Evolutionary conservation across 2,113 vertebrate genomes (phyloP).

Genomic region (Anguilla japonica): DNA sequence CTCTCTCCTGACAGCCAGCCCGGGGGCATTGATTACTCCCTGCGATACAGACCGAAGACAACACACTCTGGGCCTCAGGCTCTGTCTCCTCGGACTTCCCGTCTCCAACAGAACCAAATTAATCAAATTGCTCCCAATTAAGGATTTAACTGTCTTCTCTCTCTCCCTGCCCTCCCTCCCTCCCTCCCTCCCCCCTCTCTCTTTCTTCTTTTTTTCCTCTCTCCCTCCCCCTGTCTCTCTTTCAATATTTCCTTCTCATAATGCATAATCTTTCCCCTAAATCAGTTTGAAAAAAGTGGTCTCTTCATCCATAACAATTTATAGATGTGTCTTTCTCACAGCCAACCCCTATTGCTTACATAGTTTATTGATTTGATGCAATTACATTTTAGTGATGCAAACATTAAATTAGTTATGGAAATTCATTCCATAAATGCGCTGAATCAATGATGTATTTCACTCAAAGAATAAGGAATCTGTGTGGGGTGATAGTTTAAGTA

Average conservation of each 20-base stretch:
- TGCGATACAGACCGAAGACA: constrained; percentile 69
- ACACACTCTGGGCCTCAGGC: constrained; percentile 61
- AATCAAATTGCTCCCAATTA: constrained; percentile 73
- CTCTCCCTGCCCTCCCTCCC: neutral
- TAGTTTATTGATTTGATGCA: neutral
- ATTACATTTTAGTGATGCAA: neutral
- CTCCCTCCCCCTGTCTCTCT: constrained; percentile 29
- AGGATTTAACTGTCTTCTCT: constrained; percentile 61
- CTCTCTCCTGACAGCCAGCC: constrained; percentile 67
- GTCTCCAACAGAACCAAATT: constrained; percentile 67
- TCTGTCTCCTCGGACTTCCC: constrained; percentile 59
- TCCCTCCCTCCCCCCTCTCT: constrained; percentile 20
- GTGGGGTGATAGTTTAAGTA: neutral
- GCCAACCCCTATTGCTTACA: neutral
- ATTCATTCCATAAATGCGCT: neutral
- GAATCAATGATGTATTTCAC: neutral
- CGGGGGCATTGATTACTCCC: constrained; percentile 68
- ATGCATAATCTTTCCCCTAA: constrained; percentile 36
- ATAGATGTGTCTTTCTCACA: neutral
- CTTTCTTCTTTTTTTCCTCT: constrained; percentile 31
- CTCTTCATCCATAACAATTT: neutral
- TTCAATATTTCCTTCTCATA: constrained; percentile 36
- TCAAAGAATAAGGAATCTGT: neutral
- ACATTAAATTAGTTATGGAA: neutral
- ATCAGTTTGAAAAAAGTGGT: constrained; percentile 16